These are phyloP conservation scores for Lampris megalopsis DNA, from an alignment of 2,113 vertebrate genomes.

Conservation along the genomic window DNA sequence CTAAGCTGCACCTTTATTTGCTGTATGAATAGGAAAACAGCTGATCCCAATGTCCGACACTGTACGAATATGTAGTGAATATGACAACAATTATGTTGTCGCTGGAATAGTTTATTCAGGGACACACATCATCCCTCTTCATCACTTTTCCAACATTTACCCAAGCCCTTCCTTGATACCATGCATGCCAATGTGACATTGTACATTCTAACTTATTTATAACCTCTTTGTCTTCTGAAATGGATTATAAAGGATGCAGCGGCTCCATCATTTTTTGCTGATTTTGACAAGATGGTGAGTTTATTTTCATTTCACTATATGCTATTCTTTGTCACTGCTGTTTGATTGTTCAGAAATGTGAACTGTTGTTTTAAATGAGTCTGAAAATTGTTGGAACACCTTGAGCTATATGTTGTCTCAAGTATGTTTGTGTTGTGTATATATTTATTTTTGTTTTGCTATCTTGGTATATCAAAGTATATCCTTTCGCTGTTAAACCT, in stretches of 20 bases:
- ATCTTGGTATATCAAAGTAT: too few relatives aligned
- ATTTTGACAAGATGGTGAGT: conserved; percentile 88
- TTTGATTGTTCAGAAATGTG: not conserved
- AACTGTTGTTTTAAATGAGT: too few relatives aligned
- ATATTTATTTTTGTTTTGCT: not conserved
- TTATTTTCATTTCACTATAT: not conserved
- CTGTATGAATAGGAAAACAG: not conserved
- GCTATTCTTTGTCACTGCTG: not conserved
- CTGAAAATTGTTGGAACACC: too few relatives aligned
- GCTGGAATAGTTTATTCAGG: too few relatives aligned
- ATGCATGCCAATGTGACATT: not conserved
- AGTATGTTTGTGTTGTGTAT: not conserved
- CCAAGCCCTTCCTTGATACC: too few relatives aligned
- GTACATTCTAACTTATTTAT: not conserved
- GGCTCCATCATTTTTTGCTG: conserved; percentile 82
- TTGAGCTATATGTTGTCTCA: not conserved
- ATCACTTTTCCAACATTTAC: too few relatives aligned
- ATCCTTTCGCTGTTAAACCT: too few relatives aligned
- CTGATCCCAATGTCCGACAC: not conserved
- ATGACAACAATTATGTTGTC: too few relatives aligned
- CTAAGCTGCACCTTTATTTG: too few relatives aligned
- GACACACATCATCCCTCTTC: too few relatives aligned
- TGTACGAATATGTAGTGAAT: too few relatives aligned
- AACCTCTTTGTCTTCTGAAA: conserved; percentile 29
- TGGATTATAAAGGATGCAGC: conserved; percentile 75